phyloP scores from a whole-genome alignment of 1,140 invertebrate genomes.

The Halyomorpha halys region DNA sequence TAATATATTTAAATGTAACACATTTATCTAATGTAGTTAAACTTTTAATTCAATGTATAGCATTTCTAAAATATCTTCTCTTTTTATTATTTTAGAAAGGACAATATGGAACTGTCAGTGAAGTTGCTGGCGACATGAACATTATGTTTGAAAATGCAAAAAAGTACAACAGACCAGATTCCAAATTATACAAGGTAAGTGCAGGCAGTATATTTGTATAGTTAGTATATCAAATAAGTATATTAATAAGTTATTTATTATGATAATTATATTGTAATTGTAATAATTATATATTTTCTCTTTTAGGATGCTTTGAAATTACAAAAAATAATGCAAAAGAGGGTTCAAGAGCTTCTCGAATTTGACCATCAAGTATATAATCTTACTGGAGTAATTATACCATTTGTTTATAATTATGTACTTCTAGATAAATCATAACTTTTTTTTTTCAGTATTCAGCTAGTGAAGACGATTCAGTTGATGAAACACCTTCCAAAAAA shows the following conservation, averaged over 20 bases:
- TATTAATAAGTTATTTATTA: too few species aligned
- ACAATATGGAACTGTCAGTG: constrained; percentile 73
- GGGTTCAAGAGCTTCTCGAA: constrained; percentile 71
- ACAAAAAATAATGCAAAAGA: constrained; percentile 73
- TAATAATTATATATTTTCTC: constrained; percentile 12
- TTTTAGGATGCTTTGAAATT: constrained; percentile 63
- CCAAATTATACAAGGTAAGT: constrained; percentile 69
- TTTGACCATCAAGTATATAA: constrained; percentile 41
- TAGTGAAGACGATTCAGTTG: constrained; percentile 33
- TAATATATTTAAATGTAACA: too few species aligned
- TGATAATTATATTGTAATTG: too few species aligned
- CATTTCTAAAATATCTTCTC: neutral
- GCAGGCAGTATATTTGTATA: too few species aligned
- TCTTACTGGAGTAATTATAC: neutral
- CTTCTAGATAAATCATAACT: neutral
- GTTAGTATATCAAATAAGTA: too few species aligned
- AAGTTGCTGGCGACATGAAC: constrained; percentile 89
- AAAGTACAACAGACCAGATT: constrained; percentile 82
- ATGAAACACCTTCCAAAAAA: constrained; percentile 26
- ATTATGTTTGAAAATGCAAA: constrained; percentile 99
- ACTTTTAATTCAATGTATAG: neutral
- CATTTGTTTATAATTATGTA: neutral
- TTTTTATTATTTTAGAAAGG: constrained; percentile 46
- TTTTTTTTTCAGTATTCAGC: constrained; percentile 31
- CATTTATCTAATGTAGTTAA: too few species aligned